Percentiles rank a stretch among this genome's conserved stretches.
These are phyloP conservation scores for Papilio polytes DNA, from an alignment of 1,140 invertebrate genomes.

Conservation along the genomic window DNA sequence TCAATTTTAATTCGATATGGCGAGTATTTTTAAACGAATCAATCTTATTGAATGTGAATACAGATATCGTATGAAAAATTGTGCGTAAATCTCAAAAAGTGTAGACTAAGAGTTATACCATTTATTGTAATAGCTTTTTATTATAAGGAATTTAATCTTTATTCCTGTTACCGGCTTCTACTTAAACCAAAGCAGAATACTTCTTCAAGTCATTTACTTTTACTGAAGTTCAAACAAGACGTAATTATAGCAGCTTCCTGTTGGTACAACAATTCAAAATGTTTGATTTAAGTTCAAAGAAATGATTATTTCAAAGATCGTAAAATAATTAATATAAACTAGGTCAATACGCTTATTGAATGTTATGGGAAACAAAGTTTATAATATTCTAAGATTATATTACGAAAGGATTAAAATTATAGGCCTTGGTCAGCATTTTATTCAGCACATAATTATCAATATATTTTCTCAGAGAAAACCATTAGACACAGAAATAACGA, in stretches of 20 bases:
- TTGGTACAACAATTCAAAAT: conserved; percentile 61
- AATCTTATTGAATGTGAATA: not conserved
- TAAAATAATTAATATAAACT: not conserved
- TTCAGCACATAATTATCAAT: too few species aligned
- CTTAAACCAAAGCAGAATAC: conserved; percentile 52
- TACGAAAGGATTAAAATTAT: too few species aligned
- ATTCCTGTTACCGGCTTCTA: conserved; percentile 41
- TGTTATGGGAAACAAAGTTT: not conserved
- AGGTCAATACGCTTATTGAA: not conserved
- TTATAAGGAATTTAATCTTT: not conserved
- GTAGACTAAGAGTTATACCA: not conserved
- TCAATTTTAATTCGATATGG: conserved; percentile 15
- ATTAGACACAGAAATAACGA: too few species aligned
- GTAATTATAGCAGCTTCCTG: conserved; percentile 66
- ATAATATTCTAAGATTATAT: not conserved
- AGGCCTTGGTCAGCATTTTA: too few species aligned
- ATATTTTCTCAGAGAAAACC: too few species aligned
- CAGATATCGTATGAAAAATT: too few species aligned
- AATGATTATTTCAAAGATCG: not conserved
- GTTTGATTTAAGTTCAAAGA: conserved; percentile 34
- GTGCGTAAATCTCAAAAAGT: too few species aligned
- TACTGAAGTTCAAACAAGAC: conserved; percentile 65
- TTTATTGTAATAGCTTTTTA: not conserved
- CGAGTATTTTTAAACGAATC: conserved; percentile 20
- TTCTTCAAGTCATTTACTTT: conserved; percentile 49